These are phyloP conservation scores for Tanytarsus gracilentus DNA, from an alignment of 2,888 invertebrate species.

Conservation along the genomic window DNA sequence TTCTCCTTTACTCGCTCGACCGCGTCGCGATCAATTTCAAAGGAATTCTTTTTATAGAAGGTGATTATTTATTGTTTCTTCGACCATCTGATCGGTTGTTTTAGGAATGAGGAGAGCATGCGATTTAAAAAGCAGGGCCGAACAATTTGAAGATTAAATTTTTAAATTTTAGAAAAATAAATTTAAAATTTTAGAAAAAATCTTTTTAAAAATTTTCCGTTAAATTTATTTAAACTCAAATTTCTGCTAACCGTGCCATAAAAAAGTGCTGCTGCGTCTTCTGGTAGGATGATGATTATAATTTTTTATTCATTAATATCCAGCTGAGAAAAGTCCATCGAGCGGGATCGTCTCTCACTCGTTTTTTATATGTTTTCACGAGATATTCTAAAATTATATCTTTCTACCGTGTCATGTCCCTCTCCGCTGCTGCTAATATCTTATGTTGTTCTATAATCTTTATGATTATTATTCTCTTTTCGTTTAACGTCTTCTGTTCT, in stretches of 20 bases:
- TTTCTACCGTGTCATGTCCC: too few relatives aligned
- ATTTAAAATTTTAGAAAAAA: too few relatives aligned
- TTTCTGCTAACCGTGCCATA: neutral
- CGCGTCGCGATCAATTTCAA: neutral
- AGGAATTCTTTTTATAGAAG: constrained; percentile 8
- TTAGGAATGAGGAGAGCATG: neutral
- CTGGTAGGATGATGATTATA: constrained; percentile 24
- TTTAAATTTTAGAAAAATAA: too few relatives aligned
- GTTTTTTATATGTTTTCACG: neutral
- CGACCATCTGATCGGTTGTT: neutral
- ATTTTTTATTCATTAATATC: constrained; percentile 29
- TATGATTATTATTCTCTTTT: too few relatives aligned
- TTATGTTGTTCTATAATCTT: too few relatives aligned
- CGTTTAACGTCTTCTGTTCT: too few relatives aligned
- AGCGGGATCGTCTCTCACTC: too few relatives aligned
- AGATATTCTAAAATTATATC: constrained; percentile 17
- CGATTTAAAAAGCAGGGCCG: neutral
- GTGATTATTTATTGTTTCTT: constrained; percentile 27
- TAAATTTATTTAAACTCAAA: too few relatives aligned
- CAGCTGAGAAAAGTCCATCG: constrained; percentile 17
- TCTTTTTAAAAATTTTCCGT: too few relatives aligned
- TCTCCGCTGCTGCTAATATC: too few relatives aligned
- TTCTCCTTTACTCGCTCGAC: neutral
- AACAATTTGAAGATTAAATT: too few relatives aligned
- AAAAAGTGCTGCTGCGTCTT: neutral